phyloP scores from a whole-genome alignment of 2,797 vertebrate species.

The Brachyrhaphis roseni region DNA sequence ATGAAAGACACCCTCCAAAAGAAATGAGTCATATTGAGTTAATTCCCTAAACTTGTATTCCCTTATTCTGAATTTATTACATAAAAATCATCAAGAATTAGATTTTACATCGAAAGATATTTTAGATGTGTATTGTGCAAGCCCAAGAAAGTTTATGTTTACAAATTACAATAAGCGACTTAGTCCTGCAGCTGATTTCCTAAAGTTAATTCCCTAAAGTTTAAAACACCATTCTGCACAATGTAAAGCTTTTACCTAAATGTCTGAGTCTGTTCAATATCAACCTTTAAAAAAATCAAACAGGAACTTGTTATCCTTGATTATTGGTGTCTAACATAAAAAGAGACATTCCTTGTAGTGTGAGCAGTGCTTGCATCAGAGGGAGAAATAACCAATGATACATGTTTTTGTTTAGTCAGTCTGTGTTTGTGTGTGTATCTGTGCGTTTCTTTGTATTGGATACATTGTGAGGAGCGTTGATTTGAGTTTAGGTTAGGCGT shows the following conservation, averaged over 20 bases:
- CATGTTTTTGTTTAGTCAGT: constrained; percentile 2
- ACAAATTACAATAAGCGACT: neutral
- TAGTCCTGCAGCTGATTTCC: neutral
- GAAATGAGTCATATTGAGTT: neutral
- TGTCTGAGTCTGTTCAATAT: neutral
- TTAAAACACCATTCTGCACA: neutral
- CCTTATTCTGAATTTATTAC: neutral
- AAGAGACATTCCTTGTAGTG: neutral
- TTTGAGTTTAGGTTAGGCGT: neutral
- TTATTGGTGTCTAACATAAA: neutral
- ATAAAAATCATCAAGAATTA: neutral
- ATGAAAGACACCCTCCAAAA: neutral
- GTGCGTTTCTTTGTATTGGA: neutral
- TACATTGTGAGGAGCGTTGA: neutral
- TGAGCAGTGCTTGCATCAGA: neutral
- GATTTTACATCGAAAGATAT: neutral
- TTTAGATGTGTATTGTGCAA: neutral
- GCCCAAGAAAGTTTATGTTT: neutral
- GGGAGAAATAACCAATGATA: constrained; percentile 7
- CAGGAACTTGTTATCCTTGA: neutral
- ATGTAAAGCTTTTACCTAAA: neutral
- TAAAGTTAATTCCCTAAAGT: neutral
- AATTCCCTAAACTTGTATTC: neutral
- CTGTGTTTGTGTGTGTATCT: neutral
- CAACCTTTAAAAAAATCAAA: neutral